Conservation (phyloP, 2,113 vertebrate genomes). For the Cynopterus brachyotis region DNA sequence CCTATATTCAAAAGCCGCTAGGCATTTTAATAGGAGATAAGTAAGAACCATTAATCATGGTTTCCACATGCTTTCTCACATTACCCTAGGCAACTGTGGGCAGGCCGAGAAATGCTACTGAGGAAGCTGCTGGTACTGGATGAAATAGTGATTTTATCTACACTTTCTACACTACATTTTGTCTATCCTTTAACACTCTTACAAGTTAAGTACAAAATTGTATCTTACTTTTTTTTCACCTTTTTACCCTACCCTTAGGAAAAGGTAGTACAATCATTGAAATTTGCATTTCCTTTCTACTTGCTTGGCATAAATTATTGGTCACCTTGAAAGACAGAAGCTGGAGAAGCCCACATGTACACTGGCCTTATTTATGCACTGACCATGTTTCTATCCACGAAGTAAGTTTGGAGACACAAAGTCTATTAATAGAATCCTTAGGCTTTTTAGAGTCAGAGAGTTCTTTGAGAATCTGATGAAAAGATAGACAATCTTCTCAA, state of each 20-base stretch:
- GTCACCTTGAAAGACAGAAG: neutral
- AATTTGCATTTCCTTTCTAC: neutral
- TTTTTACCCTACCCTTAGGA: neutral
- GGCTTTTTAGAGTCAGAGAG: neutral
- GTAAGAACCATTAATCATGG: constrained; percentile 62
- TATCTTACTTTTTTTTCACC: constrained; percentile 54
- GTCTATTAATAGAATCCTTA: neutral
- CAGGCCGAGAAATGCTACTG: neutral
- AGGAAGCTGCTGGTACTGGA: neutral
- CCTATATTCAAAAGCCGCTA: constrained; percentile 19
- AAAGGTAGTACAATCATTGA: constrained; percentile 30
- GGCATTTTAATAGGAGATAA: constrained; percentile 70
- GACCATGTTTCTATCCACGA: neutral
- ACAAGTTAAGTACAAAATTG: neutral
- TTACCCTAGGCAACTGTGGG: constrained; percentile 12
- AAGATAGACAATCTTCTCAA: neutral
- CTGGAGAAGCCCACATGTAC: neutral
- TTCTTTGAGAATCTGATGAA: neutral
- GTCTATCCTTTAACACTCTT: neutral
- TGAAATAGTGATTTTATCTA: neutral
- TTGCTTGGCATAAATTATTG: neutral
- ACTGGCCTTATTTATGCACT: accelerated
- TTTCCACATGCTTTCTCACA: neutral
- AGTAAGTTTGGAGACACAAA: neutral
- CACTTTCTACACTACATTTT: neutral